Conservation (phyloP, 2,888 invertebrate genomes). For the Pyrocoelia pectoralis region DNA sequence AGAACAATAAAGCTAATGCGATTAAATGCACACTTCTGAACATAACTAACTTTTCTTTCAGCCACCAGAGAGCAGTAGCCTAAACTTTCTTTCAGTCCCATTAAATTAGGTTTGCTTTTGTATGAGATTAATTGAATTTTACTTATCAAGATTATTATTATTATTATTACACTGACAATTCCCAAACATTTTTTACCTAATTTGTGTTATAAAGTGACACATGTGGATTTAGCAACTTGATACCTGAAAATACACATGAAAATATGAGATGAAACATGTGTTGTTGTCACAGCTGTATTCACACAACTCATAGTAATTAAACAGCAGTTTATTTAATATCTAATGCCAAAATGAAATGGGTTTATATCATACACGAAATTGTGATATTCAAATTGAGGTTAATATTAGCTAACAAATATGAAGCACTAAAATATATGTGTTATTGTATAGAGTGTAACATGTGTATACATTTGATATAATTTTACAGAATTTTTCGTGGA, state of each 20-base stretch:
- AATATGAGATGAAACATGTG: constrained; percentile 10
- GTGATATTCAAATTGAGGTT: too few relatives aligned
- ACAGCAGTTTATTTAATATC: neutral
- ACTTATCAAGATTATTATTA: neutral
- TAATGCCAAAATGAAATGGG: neutral
- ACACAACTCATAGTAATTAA: constrained; percentile 3
- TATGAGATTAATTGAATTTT: neutral
- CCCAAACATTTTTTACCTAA: too few relatives aligned
- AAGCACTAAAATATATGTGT: too few relatives aligned
- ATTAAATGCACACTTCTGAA: constrained; percentile 1
- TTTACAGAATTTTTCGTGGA: too few relatives aligned
- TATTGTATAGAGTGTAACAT: too few relatives aligned
- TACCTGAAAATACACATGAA: constrained; percentile 7
- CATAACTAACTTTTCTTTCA: constrained; percentile 1
- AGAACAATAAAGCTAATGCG: neutral
- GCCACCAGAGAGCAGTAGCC: neutral
- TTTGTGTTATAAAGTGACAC: neutral
- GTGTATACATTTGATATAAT: too few relatives aligned
- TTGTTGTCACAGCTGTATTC: constrained; percentile 4
- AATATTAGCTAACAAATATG: too few relatives aligned
- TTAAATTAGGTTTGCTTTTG: neutral
- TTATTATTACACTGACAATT: too few relatives aligned
- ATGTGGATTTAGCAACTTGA: neutral
- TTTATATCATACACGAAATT: neutral
- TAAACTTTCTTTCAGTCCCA: neutral